These are phyloP conservation scores for Ranitomeya variabilis DNA, from an alignment of 2,113 vertebrate genomes.

Conservation along the genomic window DNA sequence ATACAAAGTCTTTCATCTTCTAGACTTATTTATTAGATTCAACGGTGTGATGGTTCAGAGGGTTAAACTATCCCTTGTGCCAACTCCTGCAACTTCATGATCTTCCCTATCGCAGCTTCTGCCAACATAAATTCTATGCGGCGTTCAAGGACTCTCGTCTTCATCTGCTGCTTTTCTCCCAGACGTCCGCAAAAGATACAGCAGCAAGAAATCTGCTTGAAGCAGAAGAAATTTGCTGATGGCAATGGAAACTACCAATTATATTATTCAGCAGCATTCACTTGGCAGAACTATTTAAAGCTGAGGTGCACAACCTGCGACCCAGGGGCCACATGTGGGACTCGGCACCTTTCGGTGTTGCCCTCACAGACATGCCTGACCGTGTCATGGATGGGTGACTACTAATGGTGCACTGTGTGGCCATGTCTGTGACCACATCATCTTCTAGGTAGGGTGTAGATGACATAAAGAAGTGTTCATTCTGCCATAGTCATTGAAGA, in stretches of 20 bases:
- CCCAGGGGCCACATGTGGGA: too few species aligned
- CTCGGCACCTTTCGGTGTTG: too few species aligned
- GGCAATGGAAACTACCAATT: not conserved
- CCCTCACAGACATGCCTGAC: too few species aligned
- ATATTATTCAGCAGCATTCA: too few species aligned
- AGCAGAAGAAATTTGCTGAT: not conserved
- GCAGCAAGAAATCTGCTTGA: not conserved
- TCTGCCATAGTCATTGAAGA: too few species aligned
- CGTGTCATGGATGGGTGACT: too few species aligned
- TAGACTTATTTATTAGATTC: not conserved
- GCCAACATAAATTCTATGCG: not conserved
- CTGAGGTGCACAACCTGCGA: too few species aligned
- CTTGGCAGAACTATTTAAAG: too few species aligned
- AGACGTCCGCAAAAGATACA: not conserved
- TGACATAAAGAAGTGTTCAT: too few species aligned
- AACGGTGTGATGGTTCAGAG: not conserved
- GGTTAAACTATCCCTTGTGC: conserved; percentile 3
- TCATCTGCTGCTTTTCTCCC: not conserved
- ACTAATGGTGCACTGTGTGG: too few species aligned
- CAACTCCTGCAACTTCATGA: not conserved
- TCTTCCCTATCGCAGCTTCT: not conserved
- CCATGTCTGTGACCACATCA: too few species aligned
- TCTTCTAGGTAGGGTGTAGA: too few species aligned
- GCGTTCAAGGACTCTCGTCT: not conserved
- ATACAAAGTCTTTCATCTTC: not conserved